Evolutionary conservation across 2,888 invertebrate species (phyloP), one percentile per base, ranked within the genome.

Genomic region (Agonopterix arenella): DNA sequence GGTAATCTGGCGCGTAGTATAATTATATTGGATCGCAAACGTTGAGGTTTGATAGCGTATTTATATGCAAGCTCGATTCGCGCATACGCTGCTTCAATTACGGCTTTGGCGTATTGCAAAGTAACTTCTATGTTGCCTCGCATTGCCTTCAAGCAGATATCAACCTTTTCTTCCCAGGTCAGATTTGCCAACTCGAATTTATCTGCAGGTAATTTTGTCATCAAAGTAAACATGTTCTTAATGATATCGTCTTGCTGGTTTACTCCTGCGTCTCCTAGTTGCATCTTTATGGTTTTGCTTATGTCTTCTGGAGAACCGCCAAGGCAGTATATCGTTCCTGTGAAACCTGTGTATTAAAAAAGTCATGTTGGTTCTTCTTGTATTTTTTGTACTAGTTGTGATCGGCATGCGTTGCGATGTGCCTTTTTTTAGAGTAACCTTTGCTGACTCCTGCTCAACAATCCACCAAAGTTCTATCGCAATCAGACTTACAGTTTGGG

Each of bases 241-340:
- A 43, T 11, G n/a, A 43, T 8, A 2, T 43, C 43, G 8, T 43
- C 43, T 43, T 40, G 40, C 9, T n/a, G 43, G 11, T 43, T 13
- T 43, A 8, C n/a, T n/a, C 13, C 46, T 11, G 56, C 57, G 36
- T 58, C 52, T 16, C 52, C 40, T 1, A 70, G 36, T 10, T 59
- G 58, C 16, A 58, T 47, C 47, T 67, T 55, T 8, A 78, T 50
- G 1, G 60, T 52, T 9, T 46, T 43, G 40, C 55, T 51, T 8
- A 73, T 57, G 2, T 68, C 73, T 7, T 63, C 64, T 4, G 80
- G 80, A 13, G 64, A 59, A 42, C 70, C 72, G 2, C 82, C 82
- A 16, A 81, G 49, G 44, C 74, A 74, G 53, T 64, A 81, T 1
- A 81, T 66, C 13, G 70, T 75, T 16, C 80, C 80, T 0, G 55